These are phyloP conservation scores for Amphibalanus amphitrite DNA, from an alignment of 1,140 invertebrate species.

Conservation along the genomic window DNA sequence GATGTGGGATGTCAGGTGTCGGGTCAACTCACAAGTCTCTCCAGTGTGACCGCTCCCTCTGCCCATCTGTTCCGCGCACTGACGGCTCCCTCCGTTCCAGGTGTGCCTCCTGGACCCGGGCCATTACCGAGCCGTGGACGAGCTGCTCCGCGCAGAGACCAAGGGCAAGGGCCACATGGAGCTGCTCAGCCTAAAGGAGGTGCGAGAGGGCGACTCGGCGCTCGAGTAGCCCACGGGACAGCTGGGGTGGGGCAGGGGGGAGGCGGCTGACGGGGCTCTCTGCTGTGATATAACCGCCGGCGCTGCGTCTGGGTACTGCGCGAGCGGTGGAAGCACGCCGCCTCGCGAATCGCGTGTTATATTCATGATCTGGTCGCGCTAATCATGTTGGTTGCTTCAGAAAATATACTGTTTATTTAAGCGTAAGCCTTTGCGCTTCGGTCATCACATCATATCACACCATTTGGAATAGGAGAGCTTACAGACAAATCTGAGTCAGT, in stretches of 20 bases:
- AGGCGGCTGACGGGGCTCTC: too few species aligned
- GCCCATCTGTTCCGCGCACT: too few species aligned
- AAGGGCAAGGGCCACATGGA: slow-evolving; percentile 74
- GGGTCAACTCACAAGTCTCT: too few species aligned
- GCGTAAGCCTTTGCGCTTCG: background rate
- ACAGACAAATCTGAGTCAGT: too few species aligned
- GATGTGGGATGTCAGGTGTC: too few species aligned
- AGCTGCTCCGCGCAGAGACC: slow-evolving; percentile 61
- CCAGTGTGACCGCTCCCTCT: too few species aligned
- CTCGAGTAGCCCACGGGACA: background rate
- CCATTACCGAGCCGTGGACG: slow-evolving; percentile 69
- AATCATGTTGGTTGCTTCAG: background rate
- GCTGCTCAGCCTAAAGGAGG: slow-evolving; percentile 78
- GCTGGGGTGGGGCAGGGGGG: too few species aligned
- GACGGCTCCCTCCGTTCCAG: slow-evolving; percentile 27
- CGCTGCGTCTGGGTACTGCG: too few species aligned
- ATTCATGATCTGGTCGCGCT: too few species aligned
- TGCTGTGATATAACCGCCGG: too few species aligned
- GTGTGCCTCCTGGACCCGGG: slow-evolving; percentile 84
- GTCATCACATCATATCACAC: background rate
- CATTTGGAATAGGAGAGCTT: background rate
- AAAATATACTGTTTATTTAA: background rate
- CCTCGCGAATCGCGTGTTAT: background rate
- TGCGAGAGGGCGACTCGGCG: slow-evolving; percentile 54
- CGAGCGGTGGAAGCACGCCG: too few species aligned